Base-by-base conservation (phyloP, 2,888 invertebrate genomes). In the Melieria picta region DNA sequence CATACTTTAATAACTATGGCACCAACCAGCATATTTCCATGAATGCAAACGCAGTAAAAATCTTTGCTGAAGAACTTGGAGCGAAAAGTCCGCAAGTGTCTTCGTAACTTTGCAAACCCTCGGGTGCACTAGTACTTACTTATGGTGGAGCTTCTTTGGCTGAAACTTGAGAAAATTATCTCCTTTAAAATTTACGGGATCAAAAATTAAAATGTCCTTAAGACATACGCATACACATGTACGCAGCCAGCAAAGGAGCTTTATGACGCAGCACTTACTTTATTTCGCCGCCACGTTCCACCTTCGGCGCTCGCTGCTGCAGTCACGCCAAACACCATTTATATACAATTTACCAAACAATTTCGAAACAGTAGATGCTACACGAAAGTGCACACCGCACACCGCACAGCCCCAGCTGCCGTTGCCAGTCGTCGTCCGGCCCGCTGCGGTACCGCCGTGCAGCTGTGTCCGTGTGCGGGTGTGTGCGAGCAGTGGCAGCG, bases 141-240 rank as follows among this genome's bases (percentile, higher is more conserved):
- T 30, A 30, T 30, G 30, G 30, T 30, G 30, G 30, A 30, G 30
- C 30, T 30, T 30, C 30, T 30, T 30, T 30, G 30, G 30, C 30
- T 64, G 65, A 68, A 68, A 67, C 68, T 71, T 73, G 65, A 69
- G 65, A 50, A 69, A 69, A 72, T 74, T 65, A 68, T 71, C 69
- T 68, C 63, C 58, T 73, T 69, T 73, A 72, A 74, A 76, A 73
- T 75, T 73, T 75, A 74, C 70, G 72, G 72, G 73, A 70, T 69
- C 63, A 69, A 73, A 73, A 69, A 74, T 74, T 74, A 72, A 63
- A 72, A 72, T 74, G 72, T 65, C 71, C 73, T 68, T 69, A 57
- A 72, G 75, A 67, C 70, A 69, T 10, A 62, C 47, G 56, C 16
- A n/a, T 52, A 11, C 30, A 30, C 30, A 30, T 30, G 30, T 30